Conservation (phyloP, 2,113 vertebrate genomes). For the Sylvicapra grimmia region DNA sequence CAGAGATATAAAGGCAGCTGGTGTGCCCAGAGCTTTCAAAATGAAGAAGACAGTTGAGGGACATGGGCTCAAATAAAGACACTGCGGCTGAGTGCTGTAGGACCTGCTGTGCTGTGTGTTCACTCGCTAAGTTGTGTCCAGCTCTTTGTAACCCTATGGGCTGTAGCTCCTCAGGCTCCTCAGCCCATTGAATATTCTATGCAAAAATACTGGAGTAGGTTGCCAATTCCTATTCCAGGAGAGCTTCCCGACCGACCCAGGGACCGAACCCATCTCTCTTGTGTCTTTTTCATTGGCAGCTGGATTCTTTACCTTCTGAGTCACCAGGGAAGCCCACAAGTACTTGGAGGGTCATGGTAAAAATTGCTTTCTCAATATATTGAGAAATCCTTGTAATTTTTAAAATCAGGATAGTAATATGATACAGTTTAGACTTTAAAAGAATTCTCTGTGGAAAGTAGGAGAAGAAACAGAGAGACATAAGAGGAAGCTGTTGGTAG, state of each 20-base stretch:
- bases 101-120: background rate
- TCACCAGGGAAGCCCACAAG: background rate
- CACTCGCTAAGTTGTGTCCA: background rate
- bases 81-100: too few relatives aligned
- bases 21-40: background rate
- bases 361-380: background rate
- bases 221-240: background rate
- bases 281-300: background rate
- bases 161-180: background rate
- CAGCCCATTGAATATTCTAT: background rate
- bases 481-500: background rate
- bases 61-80: background rate
- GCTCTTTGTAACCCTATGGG: background rate
- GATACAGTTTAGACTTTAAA: background rate
- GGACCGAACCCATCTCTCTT: background rate
- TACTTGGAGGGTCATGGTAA: background rate
- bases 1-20: background rate
- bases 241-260: accelerated
- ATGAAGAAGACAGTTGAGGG: background rate
- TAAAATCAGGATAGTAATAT: background rate
- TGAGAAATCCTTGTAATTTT: background rate
- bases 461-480: background rate
- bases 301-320: background rate
- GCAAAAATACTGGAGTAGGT: background rate
- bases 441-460: background rate